phyloP scores from a whole-genome alignment of 2,888 invertebrate genomes.

The Zygogramma bicolorata region DNA sequence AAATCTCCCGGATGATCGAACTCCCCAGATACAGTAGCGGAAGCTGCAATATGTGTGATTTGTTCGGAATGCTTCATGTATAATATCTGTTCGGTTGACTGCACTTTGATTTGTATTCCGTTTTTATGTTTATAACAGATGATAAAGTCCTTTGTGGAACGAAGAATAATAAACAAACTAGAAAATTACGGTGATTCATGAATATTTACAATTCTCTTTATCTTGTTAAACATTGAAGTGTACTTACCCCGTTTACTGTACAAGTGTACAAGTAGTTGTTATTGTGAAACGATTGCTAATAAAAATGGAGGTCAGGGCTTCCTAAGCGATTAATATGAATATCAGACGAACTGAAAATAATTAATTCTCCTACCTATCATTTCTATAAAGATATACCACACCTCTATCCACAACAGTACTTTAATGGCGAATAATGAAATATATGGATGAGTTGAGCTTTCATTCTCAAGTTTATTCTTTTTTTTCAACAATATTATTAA shows the following conservation, averaged over 20 bases:
- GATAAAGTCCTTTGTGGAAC: not conserved
- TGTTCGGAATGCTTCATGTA: not conserved
- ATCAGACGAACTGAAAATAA: not conserved
- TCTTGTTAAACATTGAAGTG: slow-evolving; percentile 23
- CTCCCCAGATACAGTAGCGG: not conserved
- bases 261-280: not conserved
- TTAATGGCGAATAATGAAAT: no score
- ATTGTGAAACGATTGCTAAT: not conserved
- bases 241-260: slow-evolving; percentile 13
- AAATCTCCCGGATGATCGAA: not conserved
- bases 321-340: not conserved
- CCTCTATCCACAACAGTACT: no score
- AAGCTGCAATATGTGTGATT: not conserved
- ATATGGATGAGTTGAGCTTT: no score
- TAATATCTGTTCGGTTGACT: not conserved
- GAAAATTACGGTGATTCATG: slow-evolving; percentile 26
- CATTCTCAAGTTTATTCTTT: no score
- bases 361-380: no score
- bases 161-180: not conserved
- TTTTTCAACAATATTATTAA: no score
- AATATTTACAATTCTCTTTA: slow-evolving; percentile 25
- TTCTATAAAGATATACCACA: no score
- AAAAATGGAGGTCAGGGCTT: not conserved
- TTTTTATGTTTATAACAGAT: not conserved
- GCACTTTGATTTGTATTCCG: not conserved